These are phyloP conservation scores for Drosophila fungiperda DNA, from an alignment of 2,888 invertebrate species.

Conservation along the genomic window DNA sequence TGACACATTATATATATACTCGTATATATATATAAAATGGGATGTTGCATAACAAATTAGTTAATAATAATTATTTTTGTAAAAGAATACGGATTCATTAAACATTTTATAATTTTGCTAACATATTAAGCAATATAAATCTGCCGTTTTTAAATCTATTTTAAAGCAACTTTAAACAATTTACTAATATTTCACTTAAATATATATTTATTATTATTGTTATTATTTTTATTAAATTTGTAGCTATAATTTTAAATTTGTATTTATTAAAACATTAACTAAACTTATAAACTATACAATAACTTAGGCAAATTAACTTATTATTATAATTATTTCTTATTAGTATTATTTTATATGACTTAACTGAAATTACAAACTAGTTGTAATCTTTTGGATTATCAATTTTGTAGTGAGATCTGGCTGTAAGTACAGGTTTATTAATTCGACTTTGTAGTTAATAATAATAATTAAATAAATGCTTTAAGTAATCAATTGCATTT, in stretches of 20 bases:
- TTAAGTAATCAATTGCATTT: constrained; percentile 1
- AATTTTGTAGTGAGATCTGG: not conserved
- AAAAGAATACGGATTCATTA: not conserved
- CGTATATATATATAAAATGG: too few relatives aligned
- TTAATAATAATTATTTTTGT: not conserved
- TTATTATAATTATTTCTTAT: not conserved
- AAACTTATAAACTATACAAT: not conserved
- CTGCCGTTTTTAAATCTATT: not conserved
- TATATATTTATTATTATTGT: not conserved
- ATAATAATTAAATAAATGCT: not conserved
- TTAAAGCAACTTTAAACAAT: not conserved
- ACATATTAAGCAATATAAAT: not conserved
- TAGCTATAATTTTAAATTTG: not conserved
- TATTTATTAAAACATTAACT: not conserved
- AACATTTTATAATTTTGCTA: not conserved
- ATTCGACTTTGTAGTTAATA: not conserved
- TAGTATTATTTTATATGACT: not conserved
- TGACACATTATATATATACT: not conserved
- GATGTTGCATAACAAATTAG: not conserved
- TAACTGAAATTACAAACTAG: not conserved
- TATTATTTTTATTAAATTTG: not conserved
- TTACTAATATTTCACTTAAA: not conserved
- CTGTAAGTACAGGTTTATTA: not conserved
- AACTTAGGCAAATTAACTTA: not conserved
- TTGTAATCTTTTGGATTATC: not conserved